These are phyloP conservation scores for Apteryx owenii DNA, from an alignment of 2,113 vertebrate genomes.

Conservation along the genomic window DNA sequence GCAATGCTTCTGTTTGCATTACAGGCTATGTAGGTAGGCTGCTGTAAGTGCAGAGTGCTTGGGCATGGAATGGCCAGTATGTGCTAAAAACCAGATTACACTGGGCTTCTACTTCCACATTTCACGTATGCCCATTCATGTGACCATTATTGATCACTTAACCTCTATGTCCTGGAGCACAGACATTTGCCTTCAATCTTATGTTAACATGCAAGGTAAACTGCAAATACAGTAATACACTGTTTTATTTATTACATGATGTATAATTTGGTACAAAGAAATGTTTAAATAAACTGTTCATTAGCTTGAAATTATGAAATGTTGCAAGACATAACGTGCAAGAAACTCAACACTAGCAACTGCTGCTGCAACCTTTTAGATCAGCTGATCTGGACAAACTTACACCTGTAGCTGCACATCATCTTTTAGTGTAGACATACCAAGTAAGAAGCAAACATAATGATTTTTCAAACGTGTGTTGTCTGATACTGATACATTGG, in stretches of 20 bases:
- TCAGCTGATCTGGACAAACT: constrained; percentile 59
- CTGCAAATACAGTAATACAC: not conserved
- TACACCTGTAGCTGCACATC: constrained; percentile 76
- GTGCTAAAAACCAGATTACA: not conserved
- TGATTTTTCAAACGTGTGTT: not conserved
- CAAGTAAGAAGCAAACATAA: not conserved
- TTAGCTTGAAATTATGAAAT: constrained; percentile 65
- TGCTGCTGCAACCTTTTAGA: constrained; percentile 75
- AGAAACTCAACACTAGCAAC: constrained; percentile 75
- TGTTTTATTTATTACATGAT: not conserved
- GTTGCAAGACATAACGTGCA: constrained; percentile 56
- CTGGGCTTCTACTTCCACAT: not conserved
- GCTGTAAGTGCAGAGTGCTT: not conserved
- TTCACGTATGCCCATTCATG: not conserved
- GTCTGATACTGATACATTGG: not conserved
- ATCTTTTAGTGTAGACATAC: constrained; percentile 42
- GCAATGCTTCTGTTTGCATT: not conserved
- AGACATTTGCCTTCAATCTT: not conserved
- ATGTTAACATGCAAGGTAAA: not conserved
- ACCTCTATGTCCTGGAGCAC: not conserved
- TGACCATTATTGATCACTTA: not conserved
- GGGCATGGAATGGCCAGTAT: not conserved
- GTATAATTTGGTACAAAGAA: not conserved
- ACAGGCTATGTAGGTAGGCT: not conserved
- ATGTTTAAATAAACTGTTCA: constrained; percentile 42